Evolutionary conservation across 2,113 vertebrate genomes (phyloP).

Genomic region (Gracilinanus agilis): DNA sequence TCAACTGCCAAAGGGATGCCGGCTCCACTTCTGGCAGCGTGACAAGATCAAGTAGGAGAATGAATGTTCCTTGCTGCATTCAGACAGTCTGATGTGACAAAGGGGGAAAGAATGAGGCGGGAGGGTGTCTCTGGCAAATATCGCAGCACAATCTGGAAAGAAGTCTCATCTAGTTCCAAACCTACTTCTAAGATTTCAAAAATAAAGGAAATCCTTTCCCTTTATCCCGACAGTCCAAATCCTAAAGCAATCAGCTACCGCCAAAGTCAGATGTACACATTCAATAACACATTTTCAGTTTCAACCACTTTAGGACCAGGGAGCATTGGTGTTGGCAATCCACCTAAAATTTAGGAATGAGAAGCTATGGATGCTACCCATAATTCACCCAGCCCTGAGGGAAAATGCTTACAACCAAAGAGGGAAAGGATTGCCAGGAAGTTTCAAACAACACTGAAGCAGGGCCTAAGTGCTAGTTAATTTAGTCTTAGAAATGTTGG

Average conservation of each 20-base stretch:
- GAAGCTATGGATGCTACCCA: background rate
- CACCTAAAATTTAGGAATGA: slow-evolving; percentile 20
- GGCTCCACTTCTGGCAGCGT: slow-evolving; percentile 74
- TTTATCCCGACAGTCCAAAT: slow-evolving; percentile 42
- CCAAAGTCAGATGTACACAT: slow-evolving; percentile 35
- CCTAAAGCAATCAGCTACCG: slow-evolving; percentile 10
- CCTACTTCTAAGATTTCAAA: slow-evolving; percentile 53
- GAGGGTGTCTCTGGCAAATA: slow-evolving; percentile 60
- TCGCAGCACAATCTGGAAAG: slow-evolving; percentile 53
- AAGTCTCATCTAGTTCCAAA: slow-evolving; percentile 55
- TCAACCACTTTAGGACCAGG: background rate
- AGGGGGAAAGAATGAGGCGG: slow-evolving; percentile 70
- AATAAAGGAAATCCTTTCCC: slow-evolving; percentile 3
- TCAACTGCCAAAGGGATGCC: slow-evolving; percentile 75
- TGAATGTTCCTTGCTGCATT: slow-evolving; percentile 73
- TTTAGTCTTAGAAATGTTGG: background rate
- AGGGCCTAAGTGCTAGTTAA: background rate
- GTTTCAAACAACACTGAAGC: background rate
- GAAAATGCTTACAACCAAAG: background rate
- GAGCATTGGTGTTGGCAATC: slow-evolving; percentile 44
- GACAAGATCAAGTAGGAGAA: slow-evolving; percentile 75
- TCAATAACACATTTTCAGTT: slow-evolving; percentile 25
- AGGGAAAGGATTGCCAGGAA: background rate
- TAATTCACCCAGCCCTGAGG: background rate
- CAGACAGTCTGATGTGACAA: slow-evolving; percentile 74